These are phyloP conservation scores for Drosophila parthenogenetica DNA, from an alignment of 2,888 invertebrate species.

Conservation along the genomic window DNA sequence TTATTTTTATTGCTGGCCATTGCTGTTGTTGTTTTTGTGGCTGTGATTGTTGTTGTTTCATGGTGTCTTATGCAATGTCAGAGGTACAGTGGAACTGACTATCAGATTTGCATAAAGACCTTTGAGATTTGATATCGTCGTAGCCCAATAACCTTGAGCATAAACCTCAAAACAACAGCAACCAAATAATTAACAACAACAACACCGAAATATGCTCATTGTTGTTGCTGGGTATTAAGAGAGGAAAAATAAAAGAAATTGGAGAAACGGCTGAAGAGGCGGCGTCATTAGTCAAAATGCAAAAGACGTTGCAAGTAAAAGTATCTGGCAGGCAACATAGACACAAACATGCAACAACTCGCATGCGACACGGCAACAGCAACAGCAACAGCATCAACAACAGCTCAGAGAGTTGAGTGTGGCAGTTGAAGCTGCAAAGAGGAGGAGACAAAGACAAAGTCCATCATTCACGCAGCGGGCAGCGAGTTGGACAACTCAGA, in stretches of 20 bases:
- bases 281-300: slow-evolving; percentile 77
- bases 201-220: slow-evolving; percentile 26
- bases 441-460: slow-evolving; percentile 74
- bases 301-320: slow-evolving; percentile 72
- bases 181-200: slow-evolving; percentile 47
- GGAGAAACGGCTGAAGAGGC: slow-evolving; percentile 59
- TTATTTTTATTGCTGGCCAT: slow-evolving; percentile 4
- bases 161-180: slow-evolving; percentile 28
- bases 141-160: slow-evolving; percentile 47
- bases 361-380: slow-evolving; percentile 54
- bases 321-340: slow-evolving; percentile 79
- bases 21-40: slow-evolving; percentile 4
- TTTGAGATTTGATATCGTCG: slow-evolving; percentile 47
- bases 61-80: slow-evolving; percentile 51
- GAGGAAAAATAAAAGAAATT: slow-evolving; percentile 70
- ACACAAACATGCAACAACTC: slow-evolving; percentile 75
- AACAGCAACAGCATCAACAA: slow-evolving; percentile 35
- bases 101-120: slow-evolving; percentile 56
- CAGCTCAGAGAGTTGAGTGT: slow-evolving; percentile 40
- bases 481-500: slow-evolving; percentile 66
- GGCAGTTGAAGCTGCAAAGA: slow-evolving; percentile 55
- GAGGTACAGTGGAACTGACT: slow-evolving; percentile 25
- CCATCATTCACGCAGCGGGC: slow-evolving; percentile 83
- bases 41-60: slow-evolving; percentile 32
- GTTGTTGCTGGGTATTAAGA: slow-evolving; percentile 65